These are phyloP conservation scores for Xerus rutilus DNA, from an alignment of 2,797 vertebrate genomes.

Conservation along the genomic window DNA sequence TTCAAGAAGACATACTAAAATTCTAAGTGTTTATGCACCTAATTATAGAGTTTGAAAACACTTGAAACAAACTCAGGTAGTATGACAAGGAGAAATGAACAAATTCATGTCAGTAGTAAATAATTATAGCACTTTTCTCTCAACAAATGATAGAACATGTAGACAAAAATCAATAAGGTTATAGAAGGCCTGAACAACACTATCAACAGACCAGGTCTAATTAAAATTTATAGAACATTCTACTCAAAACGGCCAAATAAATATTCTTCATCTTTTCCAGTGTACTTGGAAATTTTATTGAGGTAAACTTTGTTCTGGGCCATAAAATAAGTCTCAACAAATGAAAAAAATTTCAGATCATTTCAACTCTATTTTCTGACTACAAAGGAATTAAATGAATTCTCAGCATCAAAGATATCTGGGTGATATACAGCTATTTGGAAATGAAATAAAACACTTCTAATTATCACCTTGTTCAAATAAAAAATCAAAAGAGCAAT, in stretches of 20 bases:
- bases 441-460: not conserved
- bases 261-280: not conserved
- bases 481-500: not conserved
- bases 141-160: not conserved
- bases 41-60: not conserved
- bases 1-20: not conserved
- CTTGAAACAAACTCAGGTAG: not conserved
- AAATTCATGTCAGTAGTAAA: not conserved
- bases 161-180: not conserved
- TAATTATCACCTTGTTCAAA: not conserved
- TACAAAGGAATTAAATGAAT: not conserved
- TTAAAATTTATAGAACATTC: conserved; percentile 2
- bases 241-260: not conserved
- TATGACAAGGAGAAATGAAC: not conserved
- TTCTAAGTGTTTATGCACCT: not conserved
- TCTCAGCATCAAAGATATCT: not conserved
- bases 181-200: not conserved
- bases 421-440: not conserved
- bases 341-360: not conserved
- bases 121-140: not conserved
- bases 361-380: not conserved
- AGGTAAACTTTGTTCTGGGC: not conserved
- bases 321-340: not conserved
- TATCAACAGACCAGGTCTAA: not conserved
- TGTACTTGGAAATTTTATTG: not conserved